Base-by-base conservation (phyloP, 2,888 invertebrate genomes). In the Lampropteryx suffumata region DNA sequence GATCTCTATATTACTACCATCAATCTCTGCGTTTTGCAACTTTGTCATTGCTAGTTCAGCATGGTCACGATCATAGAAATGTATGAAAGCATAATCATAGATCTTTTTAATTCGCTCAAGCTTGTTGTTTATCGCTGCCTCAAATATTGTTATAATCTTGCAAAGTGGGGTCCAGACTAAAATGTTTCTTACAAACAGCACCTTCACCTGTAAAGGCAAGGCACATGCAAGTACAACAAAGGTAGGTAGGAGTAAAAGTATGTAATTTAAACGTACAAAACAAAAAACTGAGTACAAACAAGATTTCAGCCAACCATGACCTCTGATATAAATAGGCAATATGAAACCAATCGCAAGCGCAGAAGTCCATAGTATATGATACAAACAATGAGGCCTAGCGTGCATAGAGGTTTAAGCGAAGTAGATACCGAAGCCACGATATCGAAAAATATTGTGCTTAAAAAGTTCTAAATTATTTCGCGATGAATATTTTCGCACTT, bases 11-110 rank as follows among this genome's bases (percentile, higher is more conserved):
- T 59, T 67, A 59, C 78, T 81, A 46, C 86, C 89, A 46, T 90
- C 89, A 51, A 90, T 70, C 29, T 80, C 89, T 53, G 84, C 69
- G 90, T 92, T 84, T 69, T 91, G 89, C 58, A 93, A 79, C 41
- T 78, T 82, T 2, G 74, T 60, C 73, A 93, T 77, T 0, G 92
- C 92, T 3, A 74, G 65, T 73, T 94, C 92, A 0, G 96, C 95
- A 70, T 92, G 89, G 50, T 91, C 87, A 37, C 95, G 84, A 28
- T 90, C 91, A 59, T 81, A 82, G 66, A 95, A 94, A 79, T 96
- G 95, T 17, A 96, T 84, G 71, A 96, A 96, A 0, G 95, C 95
- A 78, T 94, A 96, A 66, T 95, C 94, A 69, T 93, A 93, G 3
- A 95, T 92, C 73, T 95, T 96, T 79, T 95, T 95, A 0, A 96